Evolutionary conservation across 2,797 vertebrate genomes (phyloP), one percentile per base, ranked within the genome.

Genomic region (Phyllotis vaccarum): DNA sequence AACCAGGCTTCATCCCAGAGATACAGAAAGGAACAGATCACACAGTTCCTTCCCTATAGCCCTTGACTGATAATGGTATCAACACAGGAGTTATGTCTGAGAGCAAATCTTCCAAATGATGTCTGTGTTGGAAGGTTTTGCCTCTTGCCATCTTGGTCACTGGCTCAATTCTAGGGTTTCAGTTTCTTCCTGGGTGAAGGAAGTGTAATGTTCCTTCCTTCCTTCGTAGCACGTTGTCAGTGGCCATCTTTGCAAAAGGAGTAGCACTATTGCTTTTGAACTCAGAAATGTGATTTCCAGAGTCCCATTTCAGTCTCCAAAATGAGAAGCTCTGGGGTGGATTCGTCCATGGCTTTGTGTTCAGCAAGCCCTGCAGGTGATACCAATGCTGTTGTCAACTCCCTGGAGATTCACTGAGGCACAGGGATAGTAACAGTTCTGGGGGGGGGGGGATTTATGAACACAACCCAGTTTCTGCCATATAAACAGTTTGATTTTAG

Each of bases 401-500:
- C 8, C 6, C 13, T 12, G 34, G 87, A 91, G 64, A 40, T 70
- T 17, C 46, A 9, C 72, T 2, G 66, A 64, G 46, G 72, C 54
- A 5, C 11, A 21, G 17, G 2, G 5, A 54, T 14, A 6, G 54
- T 21, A 11, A 22, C 52, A 31, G 21, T 31, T 0, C 0, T 54
- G 3, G 27, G 12, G 8, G 74, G 24, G 40, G 40, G 13, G n/a
- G n/a, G n/a, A 5, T 49, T 31, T 60, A 66, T 90, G 62, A 74
- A 72, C 37, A 12, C 22, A 21, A 34, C 7, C 34, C 13, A 31
- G 78, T 0, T 2, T 37, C 49, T 58, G 66, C 34, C 29, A 3
- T 0, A 6, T 5, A 3, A 24, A 19, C 5, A 22, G 31, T 27
- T 29, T 22, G 72, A n/a, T 5, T 22, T 34, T 2, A 3, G 11